Base-by-base conservation (phyloP, 2,888 invertebrate genomes). In the Tipula lateralis region DNA sequence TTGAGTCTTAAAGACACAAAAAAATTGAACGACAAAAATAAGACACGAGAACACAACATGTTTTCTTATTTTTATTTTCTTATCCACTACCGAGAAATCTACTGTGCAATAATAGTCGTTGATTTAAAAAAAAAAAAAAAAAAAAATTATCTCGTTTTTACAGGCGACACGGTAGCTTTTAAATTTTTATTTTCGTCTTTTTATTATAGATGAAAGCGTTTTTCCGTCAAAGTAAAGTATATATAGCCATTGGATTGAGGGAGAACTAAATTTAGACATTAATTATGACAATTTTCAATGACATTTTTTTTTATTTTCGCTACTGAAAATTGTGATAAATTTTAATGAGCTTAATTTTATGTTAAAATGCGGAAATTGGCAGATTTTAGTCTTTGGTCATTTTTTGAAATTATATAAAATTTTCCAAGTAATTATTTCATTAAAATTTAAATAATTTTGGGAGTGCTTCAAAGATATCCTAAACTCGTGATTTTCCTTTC, bases 161-260 rank as follows among this genome's bases (percentile, higher is more conserved):
- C 66, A 66, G 66, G 66, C 66, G 66, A 24, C 66, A 66, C 66
- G 66, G 66, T 66, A 66, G 19, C 66, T 66, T 66, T 50, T 66
- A 12, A 66, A 66, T 24, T 66, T 66, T 66, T 66, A 66, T 66
- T 66, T 19, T 66, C 66, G 13, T 66, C 24, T 24, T 66, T 24
- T 66, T 24, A 66, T 66, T 24, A 66, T 24, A 66, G 66, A 66
- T 24, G 24, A 66, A 66, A 66, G 24, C 6, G 3, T 44, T 66
- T 66, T 66, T 66, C 24, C 24, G 24, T 24, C 24, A 9, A 66
- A 9, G 66, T 24, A 66, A 66, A 66, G n/a, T 32, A 32, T 7
- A 5, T 7, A 24, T 66, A 13, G 3, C 24, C 66, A 13, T 66
- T 24, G 66, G 24, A 24, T 66, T 44, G n/a, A 7, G 66, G 24